These are phyloP conservation scores for Darwinula stevensoni DNA, from an alignment of 2,888 invertebrate genomes.

Conservation along the genomic window DNA sequence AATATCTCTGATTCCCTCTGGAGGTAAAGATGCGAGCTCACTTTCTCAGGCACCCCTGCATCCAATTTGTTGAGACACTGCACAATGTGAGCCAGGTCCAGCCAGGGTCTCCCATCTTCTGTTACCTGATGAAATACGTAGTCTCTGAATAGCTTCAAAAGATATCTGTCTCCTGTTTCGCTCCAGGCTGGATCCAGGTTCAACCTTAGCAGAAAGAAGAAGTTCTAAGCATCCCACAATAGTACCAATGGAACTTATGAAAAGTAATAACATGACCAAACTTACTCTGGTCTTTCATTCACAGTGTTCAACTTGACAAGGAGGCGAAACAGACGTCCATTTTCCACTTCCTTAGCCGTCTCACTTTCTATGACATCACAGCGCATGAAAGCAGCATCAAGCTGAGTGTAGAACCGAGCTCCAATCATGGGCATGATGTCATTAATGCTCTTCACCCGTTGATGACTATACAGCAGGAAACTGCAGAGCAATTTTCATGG, in stretches of 20 bases:
- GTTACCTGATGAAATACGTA: constrained; percentile 87
- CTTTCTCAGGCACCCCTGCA: constrained; percentile 46
- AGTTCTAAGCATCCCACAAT: neutral
- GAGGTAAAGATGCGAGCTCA: no score
- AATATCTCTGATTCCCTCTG: no score
- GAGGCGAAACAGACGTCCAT: constrained; percentile 66
- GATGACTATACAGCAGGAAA: constrained; percentile 33
- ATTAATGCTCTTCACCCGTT: constrained; percentile 32
- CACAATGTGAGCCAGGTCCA: constrained; percentile 83
- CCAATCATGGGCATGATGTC: constrained; percentile 98
- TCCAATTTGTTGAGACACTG: constrained; percentile 78
- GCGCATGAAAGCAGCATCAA: constrained; percentile 61
- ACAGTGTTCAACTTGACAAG: constrained; percentile 74
- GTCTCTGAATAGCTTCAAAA: constrained; percentile 91
- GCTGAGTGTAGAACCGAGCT: constrained; percentile 79
- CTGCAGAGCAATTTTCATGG: constrained; percentile 18
- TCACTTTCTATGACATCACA: constrained; percentile 71
- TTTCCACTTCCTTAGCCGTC: constrained; percentile 72
- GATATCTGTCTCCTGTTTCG: constrained; percentile 91
- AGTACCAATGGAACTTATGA: neutral
- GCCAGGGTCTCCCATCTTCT: constrained; percentile 72
- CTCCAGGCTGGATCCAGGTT: constrained; percentile 83
- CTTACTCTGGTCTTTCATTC: constrained; percentile 80
- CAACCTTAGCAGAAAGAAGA: constrained; percentile 26
- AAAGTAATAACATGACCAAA: constrained; percentile 4